Percentiles rank a stretch among this genome's conserved stretches.
These are phyloP conservation scores for Hippocampus barbouri DNA, from an alignment of 2,113 vertebrate species.

Conservation along the genomic window DNA sequence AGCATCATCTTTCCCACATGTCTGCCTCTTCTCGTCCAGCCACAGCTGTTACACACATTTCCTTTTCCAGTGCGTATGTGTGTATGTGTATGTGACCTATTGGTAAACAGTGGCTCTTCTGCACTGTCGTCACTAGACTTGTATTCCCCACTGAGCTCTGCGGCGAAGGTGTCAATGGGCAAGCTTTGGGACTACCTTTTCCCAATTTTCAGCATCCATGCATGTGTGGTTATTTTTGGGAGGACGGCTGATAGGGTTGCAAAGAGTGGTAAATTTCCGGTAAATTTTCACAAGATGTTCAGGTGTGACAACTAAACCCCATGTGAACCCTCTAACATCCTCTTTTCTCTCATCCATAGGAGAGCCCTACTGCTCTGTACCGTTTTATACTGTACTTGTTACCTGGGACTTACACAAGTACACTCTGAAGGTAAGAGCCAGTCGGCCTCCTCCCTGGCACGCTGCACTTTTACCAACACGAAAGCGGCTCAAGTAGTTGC, in stretches of 20 bases:
- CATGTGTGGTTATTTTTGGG: constrained; percentile 25
- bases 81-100: constrained; percentile 58
- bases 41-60: constrained; percentile 69
- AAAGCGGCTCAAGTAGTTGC: constrained; percentile 19
- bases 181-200: neutral
- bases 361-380: constrained; percentile 90
- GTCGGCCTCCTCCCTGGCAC: constrained; percentile 3
- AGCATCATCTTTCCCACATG: constrained; percentile 28
- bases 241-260: constrained; percentile 29
- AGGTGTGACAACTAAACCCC: neutral
- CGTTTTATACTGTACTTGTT: constrained; percentile 84
- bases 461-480: neutral
- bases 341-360: constrained; percentile 69
- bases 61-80: constrained; percentile 47
- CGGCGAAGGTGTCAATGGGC: constrained; percentile 12
- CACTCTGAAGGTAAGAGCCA: constrained; percentile 87
- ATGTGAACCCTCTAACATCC: constrained; percentile 22
- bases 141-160: constrained; percentile 40
- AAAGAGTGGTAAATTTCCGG: constrained; percentile 30
- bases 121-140: constrained; percentile 59
- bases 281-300: neutral
- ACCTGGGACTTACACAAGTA: constrained; percentile 88
- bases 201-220: neutral
- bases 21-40: constrained; percentile 27
- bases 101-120: constrained; percentile 60